phyloP scores from a whole-genome alignment of 2,797 vertebrate genomes.

The Sebastes hubbsi region DNA sequence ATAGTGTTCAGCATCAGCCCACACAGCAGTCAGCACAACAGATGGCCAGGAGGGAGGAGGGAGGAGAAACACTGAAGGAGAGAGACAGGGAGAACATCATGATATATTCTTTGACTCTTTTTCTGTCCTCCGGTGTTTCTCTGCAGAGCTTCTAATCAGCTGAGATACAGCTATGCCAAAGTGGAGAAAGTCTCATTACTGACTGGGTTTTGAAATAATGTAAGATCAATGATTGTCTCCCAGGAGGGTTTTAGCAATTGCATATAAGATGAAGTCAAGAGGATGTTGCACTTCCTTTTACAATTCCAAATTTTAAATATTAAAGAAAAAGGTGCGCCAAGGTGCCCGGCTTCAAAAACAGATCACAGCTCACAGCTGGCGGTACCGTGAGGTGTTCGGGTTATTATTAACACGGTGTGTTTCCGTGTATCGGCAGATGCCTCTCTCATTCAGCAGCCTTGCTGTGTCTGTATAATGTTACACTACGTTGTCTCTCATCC shows the following conservation, averaged over 20 bases:
- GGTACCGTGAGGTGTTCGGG: too few relatives aligned
- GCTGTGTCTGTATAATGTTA: too few relatives aligned
- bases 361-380: too few relatives aligned
- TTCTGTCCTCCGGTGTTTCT: constrained; percentile 33
- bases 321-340: not conserved
- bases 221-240: constrained; percentile 18
- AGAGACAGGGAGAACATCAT: constrained; percentile 44
- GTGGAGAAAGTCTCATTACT: constrained; percentile 1
- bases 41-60: constrained; percentile 58
- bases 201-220: not conserved
- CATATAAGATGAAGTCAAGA: not conserved
- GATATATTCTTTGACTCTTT: constrained; percentile 57
- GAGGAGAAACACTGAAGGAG: constrained; percentile 38
- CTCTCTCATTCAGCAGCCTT: too few relatives aligned
- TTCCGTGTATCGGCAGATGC: too few relatives aligned
- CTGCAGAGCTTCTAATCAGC: constrained; percentile 29
- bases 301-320: not conserved
- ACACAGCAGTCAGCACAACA: constrained; percentile 73
- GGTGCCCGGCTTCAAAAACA: too few relatives aligned
- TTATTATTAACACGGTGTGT: too few relatives aligned
- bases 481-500: too few relatives aligned
- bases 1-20: constrained; percentile 73
- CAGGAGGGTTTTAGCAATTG: not conserved
- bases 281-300: not conserved
- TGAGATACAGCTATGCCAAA: constrained; percentile 25